phyloP scores from a whole-genome alignment of 2,797 vertebrate species.

The Tadarida brasiliensis region DNA sequence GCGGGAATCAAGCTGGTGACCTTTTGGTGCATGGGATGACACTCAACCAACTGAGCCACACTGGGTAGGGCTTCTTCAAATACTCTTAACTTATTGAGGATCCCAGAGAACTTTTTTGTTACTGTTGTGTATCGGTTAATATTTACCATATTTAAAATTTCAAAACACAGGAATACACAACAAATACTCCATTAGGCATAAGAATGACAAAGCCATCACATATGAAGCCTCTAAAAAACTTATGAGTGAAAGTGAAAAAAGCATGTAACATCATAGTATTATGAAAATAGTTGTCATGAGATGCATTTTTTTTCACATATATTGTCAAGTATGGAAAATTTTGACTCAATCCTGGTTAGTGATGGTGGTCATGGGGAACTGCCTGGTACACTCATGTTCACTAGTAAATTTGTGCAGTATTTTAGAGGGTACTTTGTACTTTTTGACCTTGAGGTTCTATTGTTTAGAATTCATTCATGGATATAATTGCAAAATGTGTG shows the following conservation, averaged over 20 bases:
- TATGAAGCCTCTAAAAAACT: slow-evolving; percentile 7
- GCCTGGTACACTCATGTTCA: neutral
- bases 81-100: neutral
- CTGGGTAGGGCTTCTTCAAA: too few species aligned
- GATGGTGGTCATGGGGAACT: neutral
- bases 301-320: neutral
- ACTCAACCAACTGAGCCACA: too few species aligned
- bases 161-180: neutral
- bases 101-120: neutral
- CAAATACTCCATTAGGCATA: neutral
- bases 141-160: slow-evolving; percentile 11
- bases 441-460: neutral
- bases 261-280: neutral
- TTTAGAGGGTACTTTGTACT: neutral
- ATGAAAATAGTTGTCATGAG: neutral
- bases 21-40: too few species aligned
- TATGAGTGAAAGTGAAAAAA: neutral
- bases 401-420: neutral
- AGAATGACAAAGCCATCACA: neutral
- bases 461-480: slow-evolving; percentile 36
- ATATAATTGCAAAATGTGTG: neutral
- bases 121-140: neutral
- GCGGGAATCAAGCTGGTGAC: too few species aligned
- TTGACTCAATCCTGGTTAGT: neutral
- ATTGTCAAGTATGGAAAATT: slow-evolving; percentile 14